phyloP scores from a whole-genome alignment of 2,797 vertebrate species.

The Hyperoplus lanceolatus region DNA sequence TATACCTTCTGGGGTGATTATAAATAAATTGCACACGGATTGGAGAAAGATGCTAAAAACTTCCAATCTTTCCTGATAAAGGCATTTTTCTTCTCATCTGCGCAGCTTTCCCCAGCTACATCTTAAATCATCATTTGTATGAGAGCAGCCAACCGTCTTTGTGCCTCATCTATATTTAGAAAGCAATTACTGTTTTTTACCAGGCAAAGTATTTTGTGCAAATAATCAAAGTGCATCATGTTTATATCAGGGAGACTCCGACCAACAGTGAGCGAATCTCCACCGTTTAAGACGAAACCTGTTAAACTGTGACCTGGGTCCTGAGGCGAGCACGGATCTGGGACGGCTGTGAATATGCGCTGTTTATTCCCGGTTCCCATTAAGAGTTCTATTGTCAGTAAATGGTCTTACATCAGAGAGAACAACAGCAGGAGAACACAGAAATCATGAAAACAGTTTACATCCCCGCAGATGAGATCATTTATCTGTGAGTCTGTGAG shows the following conservation, averaged over 20 bases:
- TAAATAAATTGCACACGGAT: background rate
- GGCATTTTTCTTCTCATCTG: background rate
- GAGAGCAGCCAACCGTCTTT: background rate
- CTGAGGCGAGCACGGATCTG: slow-evolving; percentile 3
- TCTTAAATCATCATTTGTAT: background rate
- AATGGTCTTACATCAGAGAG: slow-evolving; percentile 32
- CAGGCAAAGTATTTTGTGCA: too few relatives aligned
- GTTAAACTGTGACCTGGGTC: background rate
- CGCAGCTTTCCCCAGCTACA: background rate
- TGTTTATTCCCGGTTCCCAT: slow-evolving; percentile 35
- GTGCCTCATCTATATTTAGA: background rate
- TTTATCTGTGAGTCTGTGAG: slow-evolving; percentile 39
- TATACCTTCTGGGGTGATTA: background rate
- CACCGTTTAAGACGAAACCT: background rate
- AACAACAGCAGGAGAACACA: slow-evolving; percentile 37
- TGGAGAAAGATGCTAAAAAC: background rate
- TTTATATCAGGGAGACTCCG: background rate
- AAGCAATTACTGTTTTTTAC: too few relatives aligned
- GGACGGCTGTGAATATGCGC: background rate
- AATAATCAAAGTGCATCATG: background rate
- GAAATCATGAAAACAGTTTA: slow-evolving; percentile 33
- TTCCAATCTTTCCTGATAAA: background rate
- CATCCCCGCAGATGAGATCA: slow-evolving; percentile 42
- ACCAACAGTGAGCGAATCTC: background rate
- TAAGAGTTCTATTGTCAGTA: slow-evolving; percentile 28